phyloP scores from a whole-genome alignment of 2,888 invertebrate genomes.

The Arctia plantaginis region DNA sequence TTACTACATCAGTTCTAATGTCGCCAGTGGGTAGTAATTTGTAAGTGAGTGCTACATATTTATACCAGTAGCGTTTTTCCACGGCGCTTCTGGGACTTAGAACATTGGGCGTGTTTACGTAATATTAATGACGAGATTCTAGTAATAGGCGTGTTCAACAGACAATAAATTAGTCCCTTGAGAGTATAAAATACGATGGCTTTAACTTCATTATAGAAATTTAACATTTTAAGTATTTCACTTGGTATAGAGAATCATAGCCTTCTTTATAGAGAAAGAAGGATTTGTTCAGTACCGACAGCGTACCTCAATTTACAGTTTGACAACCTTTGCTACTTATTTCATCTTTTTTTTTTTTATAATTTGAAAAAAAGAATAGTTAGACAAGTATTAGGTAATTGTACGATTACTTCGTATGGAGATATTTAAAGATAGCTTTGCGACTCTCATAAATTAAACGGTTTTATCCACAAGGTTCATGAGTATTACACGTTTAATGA shows the following conservation, averaged over 20 bases:
- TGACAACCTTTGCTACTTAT: not conserved
- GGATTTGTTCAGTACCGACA: not conserved
- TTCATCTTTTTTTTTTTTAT: too few relatives aligned
- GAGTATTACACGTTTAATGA: not conserved
- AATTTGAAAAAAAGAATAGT: too few relatives aligned
- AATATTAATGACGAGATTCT: constrained; percentile 49
- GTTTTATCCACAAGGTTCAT: not conserved
- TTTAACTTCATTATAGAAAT: constrained; percentile 10
- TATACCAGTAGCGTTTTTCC: constrained; percentile 51
- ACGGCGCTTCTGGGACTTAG: constrained; percentile 47
- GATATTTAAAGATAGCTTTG: too few relatives aligned
- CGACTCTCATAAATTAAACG: too few relatives aligned
- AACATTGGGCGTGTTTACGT: constrained; percentile 32
- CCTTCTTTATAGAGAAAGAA: not conserved
- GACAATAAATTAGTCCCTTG: constrained; percentile 17
- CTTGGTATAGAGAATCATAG: not conserved
- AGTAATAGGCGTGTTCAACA: constrained; percentile 28
- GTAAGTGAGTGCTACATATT: constrained; percentile 41
- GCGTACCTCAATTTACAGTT: not conserved
- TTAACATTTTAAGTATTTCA: constrained; percentile 1
- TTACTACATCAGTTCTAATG: constrained; percentile 28
- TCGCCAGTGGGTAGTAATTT: constrained; percentile 40
- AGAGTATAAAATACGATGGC: constrained; percentile 8
- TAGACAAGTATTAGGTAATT: too few relatives aligned
- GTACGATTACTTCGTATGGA: too few relatives aligned